phyloP scores from a whole-genome alignment of 53 echinoderm and acorn worm species.

The Astropecten irregularis region DNA sequence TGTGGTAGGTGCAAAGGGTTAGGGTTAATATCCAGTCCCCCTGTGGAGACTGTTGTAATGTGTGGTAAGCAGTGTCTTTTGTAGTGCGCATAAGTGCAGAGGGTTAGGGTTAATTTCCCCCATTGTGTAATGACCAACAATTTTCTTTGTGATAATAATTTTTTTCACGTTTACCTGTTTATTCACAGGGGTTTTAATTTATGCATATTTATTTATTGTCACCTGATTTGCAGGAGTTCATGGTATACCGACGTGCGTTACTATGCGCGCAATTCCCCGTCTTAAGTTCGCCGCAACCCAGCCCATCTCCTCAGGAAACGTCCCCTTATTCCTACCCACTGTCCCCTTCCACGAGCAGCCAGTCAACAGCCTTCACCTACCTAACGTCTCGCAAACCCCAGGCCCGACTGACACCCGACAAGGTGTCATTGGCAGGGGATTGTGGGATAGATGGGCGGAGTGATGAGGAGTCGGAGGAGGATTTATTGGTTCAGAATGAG shows the following conservation, averaged over 20 bases:
- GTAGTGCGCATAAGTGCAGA: too few species aligned
- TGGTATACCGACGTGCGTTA: slow-evolving; percentile 86
- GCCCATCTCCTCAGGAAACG: background rate
- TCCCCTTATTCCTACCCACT: slow-evolving; percentile 44
- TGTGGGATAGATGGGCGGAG: slow-evolving; percentile 76
- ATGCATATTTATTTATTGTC: too few species aligned
- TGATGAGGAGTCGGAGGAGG: slow-evolving; percentile 58
- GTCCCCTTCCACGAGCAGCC: background rate
- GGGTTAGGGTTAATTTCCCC: too few species aligned
- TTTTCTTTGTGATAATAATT: too few species aligned
- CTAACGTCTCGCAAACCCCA: slow-evolving; percentile 42
- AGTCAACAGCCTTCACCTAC: slow-evolving; percentile 7
- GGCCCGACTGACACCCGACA: slow-evolving; percentile 21
- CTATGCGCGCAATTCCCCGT: slow-evolving; percentile 96
- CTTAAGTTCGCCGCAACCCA: slow-evolving; percentile 47
- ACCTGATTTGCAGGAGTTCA: slow-evolving; percentile 93
- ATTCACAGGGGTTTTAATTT: too few species aligned
- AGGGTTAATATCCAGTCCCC: too few species aligned
- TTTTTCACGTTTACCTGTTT: too few species aligned
- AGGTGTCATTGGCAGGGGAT: slow-evolving; percentile 57
- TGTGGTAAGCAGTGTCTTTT: too few species aligned
- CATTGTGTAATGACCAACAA: too few species aligned
- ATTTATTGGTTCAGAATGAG: slow-evolving; percentile 79
- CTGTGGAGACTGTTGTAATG: too few species aligned
- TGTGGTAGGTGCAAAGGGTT: too few species aligned